A percentile compares a stretch with the other conserved stretches of the same genome.
phyloP scores from a whole-genome alignment of 2,113 vertebrate genomes.

The Eudyptes chrysolophus region DNA sequence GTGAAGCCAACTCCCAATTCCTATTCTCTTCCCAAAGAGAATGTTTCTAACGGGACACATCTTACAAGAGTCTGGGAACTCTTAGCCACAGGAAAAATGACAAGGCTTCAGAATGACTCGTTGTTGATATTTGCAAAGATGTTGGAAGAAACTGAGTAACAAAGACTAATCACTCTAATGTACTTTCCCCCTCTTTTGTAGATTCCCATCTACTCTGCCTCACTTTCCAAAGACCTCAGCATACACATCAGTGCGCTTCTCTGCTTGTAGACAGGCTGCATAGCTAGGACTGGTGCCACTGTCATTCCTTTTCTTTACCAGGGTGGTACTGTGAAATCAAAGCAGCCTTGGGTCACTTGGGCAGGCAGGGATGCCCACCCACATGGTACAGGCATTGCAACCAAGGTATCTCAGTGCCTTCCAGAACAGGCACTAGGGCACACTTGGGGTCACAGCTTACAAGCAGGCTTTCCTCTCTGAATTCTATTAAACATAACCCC shows the following conservation, averaged over 20 bases:
- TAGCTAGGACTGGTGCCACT: not conserved
- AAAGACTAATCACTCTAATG: not conserved
- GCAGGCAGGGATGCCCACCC: not conserved
- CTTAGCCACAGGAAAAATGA: slow-evolving; percentile 27
- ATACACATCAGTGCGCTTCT: fast-evolving
- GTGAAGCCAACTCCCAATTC: not conserved
- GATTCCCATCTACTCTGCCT: not conserved
- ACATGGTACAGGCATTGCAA: not conserved
- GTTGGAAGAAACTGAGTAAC: not conserved
- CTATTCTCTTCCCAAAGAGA: not conserved
- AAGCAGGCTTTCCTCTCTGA: not conserved
- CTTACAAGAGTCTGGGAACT: slow-evolving; percentile 21
- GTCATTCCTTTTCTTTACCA: not conserved
- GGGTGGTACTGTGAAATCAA: not conserved
- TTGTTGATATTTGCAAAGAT: not conserved
- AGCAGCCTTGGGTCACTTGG: not conserved
- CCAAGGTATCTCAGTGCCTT: not conserved
- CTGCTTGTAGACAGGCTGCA: not conserved
- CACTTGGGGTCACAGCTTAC: not conserved
- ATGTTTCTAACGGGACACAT: not conserved
- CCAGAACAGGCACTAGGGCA: not conserved
- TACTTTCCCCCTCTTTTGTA: not conserved
- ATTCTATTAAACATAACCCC: not conserved
- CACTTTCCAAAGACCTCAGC: not conserved
- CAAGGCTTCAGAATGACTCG: slow-evolving; percentile 30